phyloP scores from a whole-genome alignment of 2,797 vertebrate species.

The Gymnoscopelus braueri region DNA sequence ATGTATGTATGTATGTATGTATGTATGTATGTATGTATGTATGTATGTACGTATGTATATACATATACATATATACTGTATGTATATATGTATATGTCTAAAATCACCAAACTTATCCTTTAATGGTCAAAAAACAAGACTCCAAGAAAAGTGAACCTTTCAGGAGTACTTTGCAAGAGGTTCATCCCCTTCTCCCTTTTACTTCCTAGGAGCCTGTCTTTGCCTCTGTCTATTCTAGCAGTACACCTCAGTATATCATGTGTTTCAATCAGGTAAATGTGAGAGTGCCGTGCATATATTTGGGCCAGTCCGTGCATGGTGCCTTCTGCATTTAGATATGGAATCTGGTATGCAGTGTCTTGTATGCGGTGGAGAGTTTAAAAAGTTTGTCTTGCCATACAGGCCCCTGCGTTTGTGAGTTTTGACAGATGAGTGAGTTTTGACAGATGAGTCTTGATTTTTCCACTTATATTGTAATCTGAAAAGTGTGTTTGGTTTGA shows the following conservation, averaged over 20 bases:
- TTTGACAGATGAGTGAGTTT: conserved; percentile 33
- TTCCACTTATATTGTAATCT: neutral
- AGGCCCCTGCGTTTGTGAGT: conserved; percentile 11
- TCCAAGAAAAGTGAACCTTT: neutral
- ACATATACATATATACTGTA: too few relatives aligned
- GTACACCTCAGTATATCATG: conserved; percentile 79
- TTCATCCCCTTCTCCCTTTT: conserved; percentile 43
- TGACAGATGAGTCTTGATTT: conserved; percentile 20
- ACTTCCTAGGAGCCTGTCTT: conserved; percentile 82
- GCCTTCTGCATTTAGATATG: neutral
- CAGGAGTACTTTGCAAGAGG: conserved; percentile 20
- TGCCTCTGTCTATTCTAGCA: conserved; percentile 81
- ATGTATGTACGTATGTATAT: too few relatives aligned
- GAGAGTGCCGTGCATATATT: neutral
- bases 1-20: too few relatives aligned
- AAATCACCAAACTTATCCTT: neutral
- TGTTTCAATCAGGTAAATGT: conserved; percentile 84
- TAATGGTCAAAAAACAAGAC: neutral
- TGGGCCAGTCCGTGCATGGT: conserved; percentile 45
- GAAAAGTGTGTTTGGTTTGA: conserved; percentile 11
- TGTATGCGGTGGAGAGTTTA: conserved; percentile 46
- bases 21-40: too few relatives aligned
- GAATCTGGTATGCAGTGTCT: conserved; percentile 50
- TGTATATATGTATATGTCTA: neutral
- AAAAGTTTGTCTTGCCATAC: conserved; percentile 3